A percentile compares a stretch with the other conserved stretches of the same genome.
These are phyloP conservation scores for Anguilla pacifica DNA, from an alignment of 2,797 vertebrate genomes.

Conservation along the genomic window DNA sequence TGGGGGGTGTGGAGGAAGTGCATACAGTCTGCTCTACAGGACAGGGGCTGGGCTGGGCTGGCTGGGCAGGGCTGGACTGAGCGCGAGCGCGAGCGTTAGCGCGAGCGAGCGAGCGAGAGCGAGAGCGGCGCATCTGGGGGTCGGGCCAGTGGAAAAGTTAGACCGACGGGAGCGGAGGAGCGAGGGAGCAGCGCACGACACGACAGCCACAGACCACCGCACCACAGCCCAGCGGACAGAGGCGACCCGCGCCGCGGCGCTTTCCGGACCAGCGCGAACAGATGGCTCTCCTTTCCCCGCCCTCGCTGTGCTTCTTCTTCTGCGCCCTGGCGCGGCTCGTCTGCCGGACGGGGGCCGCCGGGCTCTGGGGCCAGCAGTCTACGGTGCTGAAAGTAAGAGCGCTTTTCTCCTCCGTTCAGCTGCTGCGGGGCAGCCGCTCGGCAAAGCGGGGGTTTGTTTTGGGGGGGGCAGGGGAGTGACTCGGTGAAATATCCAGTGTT, in stretches of 20 bases:
- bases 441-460: background rate
- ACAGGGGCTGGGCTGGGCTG: constrained; percentile 50
- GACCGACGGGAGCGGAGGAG: constrained; percentile 60
- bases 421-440: constrained; percentile 23
- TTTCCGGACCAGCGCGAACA: constrained; percentile 51
- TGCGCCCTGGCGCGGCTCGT: constrained; percentile 60
- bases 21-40: constrained; percentile 64
- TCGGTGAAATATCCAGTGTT: too few relatives aligned
- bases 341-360: constrained; percentile 47
- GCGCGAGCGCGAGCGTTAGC: constrained; percentile 16
- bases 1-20: constrained; percentile 59
- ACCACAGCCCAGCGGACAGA: constrained; percentile 43
- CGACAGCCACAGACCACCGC: constrained; percentile 62
- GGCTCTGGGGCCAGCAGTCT: constrained; percentile 58
- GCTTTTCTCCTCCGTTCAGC: constrained; percentile 14
- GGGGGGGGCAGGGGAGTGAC: background rate
- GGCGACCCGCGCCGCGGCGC: constrained; percentile 34
- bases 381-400: constrained; percentile 61
- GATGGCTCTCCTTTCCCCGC: constrained; percentile 65
- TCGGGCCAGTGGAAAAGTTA: constrained; percentile 61
- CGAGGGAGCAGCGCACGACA: constrained; percentile 50
- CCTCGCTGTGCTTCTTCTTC: constrained; percentile 60
- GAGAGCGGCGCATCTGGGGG: constrained; percentile 72
- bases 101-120: background rate
- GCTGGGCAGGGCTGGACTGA: constrained; percentile 32